phyloP scores from a whole-genome alignment of 2,113 vertebrate species.

The Scolopax mira region DNA sequence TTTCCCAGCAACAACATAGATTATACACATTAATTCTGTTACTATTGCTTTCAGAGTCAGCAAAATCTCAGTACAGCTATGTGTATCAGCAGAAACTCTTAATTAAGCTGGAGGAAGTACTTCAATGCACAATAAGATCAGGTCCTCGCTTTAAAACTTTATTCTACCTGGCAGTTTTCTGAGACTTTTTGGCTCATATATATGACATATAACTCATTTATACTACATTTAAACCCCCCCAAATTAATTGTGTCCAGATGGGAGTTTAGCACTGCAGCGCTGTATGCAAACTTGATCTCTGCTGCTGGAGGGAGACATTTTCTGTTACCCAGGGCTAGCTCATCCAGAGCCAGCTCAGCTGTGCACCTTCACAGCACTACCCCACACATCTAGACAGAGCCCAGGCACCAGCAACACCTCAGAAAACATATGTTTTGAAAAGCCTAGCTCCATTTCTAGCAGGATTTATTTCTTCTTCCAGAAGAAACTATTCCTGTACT shows the following conservation, averaged over 20 bases:
- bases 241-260: neutral
- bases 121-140: neutral
- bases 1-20: neutral
- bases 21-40: neutral
- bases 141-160: neutral
- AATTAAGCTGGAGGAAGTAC: neutral
- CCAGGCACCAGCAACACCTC: neutral
- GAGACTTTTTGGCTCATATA: neutral
- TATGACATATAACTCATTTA: neutral
- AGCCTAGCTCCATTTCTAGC: neutral
- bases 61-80: neutral
- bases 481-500: neutral
- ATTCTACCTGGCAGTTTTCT: neutral
- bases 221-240: neutral
- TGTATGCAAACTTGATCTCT: neutral
- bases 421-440: neutral
- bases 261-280: neutral
- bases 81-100: neutral
- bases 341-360: neutral
- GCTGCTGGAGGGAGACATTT: fast-evolving
- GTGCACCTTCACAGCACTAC: neutral
- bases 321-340: neutral
- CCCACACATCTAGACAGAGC: neutral
- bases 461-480: neutral
- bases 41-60: neutral